Base-by-base conservation (phyloP, 92 coral and sea anemone genomes). In the Galaxea fascicularis region DNA sequence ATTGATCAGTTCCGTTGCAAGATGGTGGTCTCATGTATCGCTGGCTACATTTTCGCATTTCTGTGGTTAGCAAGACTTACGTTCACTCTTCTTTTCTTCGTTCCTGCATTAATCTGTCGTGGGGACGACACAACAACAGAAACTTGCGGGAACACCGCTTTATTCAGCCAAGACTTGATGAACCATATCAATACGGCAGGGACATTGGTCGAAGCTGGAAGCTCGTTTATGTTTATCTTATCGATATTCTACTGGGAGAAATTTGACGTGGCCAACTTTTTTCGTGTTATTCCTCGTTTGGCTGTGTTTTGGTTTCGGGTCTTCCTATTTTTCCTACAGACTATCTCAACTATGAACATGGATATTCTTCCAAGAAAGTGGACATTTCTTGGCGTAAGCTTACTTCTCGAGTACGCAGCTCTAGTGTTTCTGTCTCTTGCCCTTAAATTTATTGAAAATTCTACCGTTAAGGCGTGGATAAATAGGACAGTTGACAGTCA, bases 291-390 rank as follows among this genome's bases (percentile, higher is more conserved):
- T 11, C 85, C 75, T 63, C 85, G 85, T 35, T 13, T 91, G 41
- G 76, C 92, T 27, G 75, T 79, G 22, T 91, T 88, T 82, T 93
- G 96, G 96, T 91, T 91, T 71, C 91, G 92, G 92, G 14, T 84
- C 13, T 56, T 58, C 21, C 27, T 83, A 21, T 73, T 72, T 24
- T 45, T 24, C 59, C 28, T 73, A 6, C 68, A 62, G 18, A 25
- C 53, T 18, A 13, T 73, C 30, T 20, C 87, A 1, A 29, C 47
- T 10, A 16, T 83, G 10, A 72, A 72, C 72, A 73, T 44, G 20
- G 87, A 83, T 45, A 13, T 83, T 27, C 52, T 41, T 11, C 31
- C 72, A 14, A 9, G 80, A 4, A 8, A 14, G 49, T 15, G 29
- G 76, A 22, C 7, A 6, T 21, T 68, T 25, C 86, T 93, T 54